A percentile compares a stretch with the other conserved stretches of the same genome.
phyloP scores from a whole-genome alignment of 2,888 invertebrate species.

The Alitta virens region DNA sequence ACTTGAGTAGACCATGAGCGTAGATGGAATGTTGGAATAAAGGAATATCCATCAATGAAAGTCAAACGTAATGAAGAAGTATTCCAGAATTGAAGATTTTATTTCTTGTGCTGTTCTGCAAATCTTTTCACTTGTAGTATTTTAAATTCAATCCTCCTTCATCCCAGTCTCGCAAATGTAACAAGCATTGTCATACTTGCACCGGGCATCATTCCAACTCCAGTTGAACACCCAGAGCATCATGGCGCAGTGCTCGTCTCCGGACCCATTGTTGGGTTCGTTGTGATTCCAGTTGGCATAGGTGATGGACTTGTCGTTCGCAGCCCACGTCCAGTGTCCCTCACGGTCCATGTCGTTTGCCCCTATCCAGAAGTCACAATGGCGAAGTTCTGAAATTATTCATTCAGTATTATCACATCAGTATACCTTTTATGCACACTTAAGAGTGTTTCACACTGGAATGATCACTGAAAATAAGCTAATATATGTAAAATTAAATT shows the following conservation, averaged over 20 bases:
- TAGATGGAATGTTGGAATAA: too few species aligned
- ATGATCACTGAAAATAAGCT: too few species aligned
- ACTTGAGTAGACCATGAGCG: too few species aligned
- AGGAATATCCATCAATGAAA: too few species aligned
- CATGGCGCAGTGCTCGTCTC: conserved; percentile 30
- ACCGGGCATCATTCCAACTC: conserved; percentile 30
- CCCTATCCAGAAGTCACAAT: conserved; percentile 32
- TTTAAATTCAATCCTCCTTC: neutral
- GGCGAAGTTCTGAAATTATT: conserved; percentile 26
- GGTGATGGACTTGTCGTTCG: conserved; percentile 10
- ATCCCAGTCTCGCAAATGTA: conserved; percentile 26
- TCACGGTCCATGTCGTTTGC: conserved; percentile 14
- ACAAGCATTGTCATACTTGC: conserved; percentile 28
- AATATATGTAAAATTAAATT: too few species aligned
- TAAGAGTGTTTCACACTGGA: too few species aligned
- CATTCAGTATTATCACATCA: too few species aligned
- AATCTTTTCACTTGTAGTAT: too few species aligned
- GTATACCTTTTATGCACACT: too few species aligned
- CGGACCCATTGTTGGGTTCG: conserved; percentile 31
- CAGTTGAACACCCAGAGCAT: conserved; percentile 32
- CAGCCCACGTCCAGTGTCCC: conserved; percentile 26
- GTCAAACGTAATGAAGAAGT: too few species aligned
- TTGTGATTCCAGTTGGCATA: conserved; percentile 32
- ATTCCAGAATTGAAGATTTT: neutral
- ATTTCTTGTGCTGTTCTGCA: neutral